A percentile compares a stretch with the other conserved stretches of the same genome.
phyloP scores from a whole-genome alignment of 1,140 invertebrate species.

The Drosophila lini region DNA sequence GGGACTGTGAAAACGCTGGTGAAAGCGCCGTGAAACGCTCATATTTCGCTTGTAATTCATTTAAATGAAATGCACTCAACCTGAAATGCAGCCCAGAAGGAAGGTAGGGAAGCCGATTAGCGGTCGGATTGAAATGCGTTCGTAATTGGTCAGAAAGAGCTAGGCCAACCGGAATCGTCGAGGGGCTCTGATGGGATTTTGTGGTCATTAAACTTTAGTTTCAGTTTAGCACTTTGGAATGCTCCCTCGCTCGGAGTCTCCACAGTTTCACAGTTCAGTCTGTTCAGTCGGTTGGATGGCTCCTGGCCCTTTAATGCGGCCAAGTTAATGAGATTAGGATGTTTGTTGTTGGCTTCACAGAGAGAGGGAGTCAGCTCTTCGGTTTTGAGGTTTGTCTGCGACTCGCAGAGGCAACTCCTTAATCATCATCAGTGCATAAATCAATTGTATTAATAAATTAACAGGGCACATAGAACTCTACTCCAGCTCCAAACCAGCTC shows the following conservation, averaged over 20 bases:
- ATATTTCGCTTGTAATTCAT: slow-evolving; percentile 81
- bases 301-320: slow-evolving; percentile 43
- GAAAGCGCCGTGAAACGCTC: slow-evolving; percentile 19
- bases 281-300: slow-evolving; percentile 37
- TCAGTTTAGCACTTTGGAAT: slow-evolving; percentile 49
- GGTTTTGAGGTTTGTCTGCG: slow-evolving; percentile 25
- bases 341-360: slow-evolving; percentile 10
- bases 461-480: slow-evolving; percentile 23
- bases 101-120: slow-evolving; percentile 36
- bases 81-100: slow-evolving; percentile 49
- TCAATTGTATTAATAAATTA: slow-evolving; percentile 81
- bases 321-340: slow-evolving; percentile 61
- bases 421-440: slow-evolving; percentile 69
- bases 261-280: not conserved
- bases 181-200: slow-evolving; percentile 43
- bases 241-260: slow-evolving; percentile 8
- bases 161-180: slow-evolving; percentile 34
- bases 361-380: slow-evolving; percentile 6
- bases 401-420: slow-evolving; percentile 33
- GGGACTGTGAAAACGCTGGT: not conserved
- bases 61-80: slow-evolving; percentile 81
- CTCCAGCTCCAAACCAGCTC: not conserved
- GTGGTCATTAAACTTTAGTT: slow-evolving; percentile 68
- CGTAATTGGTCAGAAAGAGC: slow-evolving; percentile 68
- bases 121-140: slow-evolving; percentile 72